Conservation (phyloP, 2,113 vertebrate genomes). For the Sinocyclocheilus rhinocerous region DNA sequence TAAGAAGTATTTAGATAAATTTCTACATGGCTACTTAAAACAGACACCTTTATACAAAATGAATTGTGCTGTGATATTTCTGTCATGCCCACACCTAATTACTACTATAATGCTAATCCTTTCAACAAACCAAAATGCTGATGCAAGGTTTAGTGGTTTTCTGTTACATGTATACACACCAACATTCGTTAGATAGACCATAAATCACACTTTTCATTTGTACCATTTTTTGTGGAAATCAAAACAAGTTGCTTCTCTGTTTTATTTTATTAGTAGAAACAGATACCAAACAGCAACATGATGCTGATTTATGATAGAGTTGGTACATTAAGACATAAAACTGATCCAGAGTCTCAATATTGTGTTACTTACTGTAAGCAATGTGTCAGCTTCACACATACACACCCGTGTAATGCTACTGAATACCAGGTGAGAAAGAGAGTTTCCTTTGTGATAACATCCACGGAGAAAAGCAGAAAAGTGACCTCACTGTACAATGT, state of each 20-base stretch:
- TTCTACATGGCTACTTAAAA: not conserved
- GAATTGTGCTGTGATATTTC: not conserved
- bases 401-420: not conserved
- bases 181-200: not conserved
- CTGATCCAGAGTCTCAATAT: not conserved
- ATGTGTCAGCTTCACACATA: not conserved
- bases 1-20: not conserved
- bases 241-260: not conserved
- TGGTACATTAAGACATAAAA: not conserved
- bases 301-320: not conserved
- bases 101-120: not conserved
- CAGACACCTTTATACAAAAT: not conserved
- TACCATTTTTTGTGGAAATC: not conserved
- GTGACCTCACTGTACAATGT: not conserved
- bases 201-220: not conserved
- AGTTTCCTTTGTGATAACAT: not conserved
- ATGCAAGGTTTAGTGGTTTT: conserved; percentile 9
- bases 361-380: not conserved
- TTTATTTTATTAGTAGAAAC: not conserved
- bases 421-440: not conserved
- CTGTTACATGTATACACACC: not conserved
- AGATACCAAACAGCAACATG: not conserved
- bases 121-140: not conserved
- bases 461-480: not conserved
- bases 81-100: not conserved